Percentiles rank a stretch among this genome's conserved stretches.
phyloP scores from a whole-genome alignment of 2,113 vertebrate species.

The Pangasianodon gigas region DNA sequence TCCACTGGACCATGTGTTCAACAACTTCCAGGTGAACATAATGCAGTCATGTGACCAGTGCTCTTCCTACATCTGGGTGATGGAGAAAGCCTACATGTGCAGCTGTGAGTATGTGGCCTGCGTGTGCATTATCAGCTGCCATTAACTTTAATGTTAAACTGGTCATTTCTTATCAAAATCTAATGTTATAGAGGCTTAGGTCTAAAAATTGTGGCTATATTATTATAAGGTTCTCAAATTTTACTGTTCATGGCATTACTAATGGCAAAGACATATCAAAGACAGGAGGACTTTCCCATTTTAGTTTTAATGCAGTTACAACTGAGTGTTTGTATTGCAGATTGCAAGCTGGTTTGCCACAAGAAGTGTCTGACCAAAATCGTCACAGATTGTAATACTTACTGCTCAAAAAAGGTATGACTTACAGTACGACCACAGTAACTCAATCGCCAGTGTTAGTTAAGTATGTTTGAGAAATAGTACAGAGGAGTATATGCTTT shows the following conservation, averaged over 20 bases:
- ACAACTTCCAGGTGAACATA: constrained; percentile 92
- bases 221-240: not conserved
- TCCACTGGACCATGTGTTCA: constrained; percentile 85
- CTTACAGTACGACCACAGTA: not conserved
- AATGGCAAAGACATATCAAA: not conserved
- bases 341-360: constrained; percentile 95
- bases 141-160: not conserved
- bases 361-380: constrained; percentile 93
- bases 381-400: constrained; percentile 80
- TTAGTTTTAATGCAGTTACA: not conserved
- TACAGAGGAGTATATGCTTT: not conserved
- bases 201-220: not conserved
- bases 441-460: not conserved
- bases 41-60: constrained; percentile 95
- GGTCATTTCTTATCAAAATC: not conserved
- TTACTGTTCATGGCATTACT: not conserved
- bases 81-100: constrained; percentile 96
- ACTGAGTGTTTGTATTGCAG: constrained; percentile 64
- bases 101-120: constrained; percentile 77
- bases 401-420: constrained; percentile 81
- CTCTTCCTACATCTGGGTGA: constrained; percentile 92
- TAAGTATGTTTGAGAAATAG: not conserved
- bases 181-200: not conserved
- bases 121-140: not conserved
- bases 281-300: not conserved